Base-by-base conservation (phyloP, 1,140 invertebrate species). In the Thereuonema tuberculata region DNA sequence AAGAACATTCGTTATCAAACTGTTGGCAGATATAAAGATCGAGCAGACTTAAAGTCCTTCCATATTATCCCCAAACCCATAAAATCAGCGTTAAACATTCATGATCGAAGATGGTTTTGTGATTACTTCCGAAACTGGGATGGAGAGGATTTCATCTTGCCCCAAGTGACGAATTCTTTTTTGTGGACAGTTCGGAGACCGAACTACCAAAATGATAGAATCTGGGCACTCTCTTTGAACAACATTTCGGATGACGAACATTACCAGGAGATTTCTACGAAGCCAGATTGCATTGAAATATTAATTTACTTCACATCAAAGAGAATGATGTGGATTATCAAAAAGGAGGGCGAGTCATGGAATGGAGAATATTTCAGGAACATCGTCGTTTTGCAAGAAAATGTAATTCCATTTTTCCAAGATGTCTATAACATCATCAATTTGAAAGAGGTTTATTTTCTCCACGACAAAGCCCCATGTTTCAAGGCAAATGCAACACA, bases 61-160 rank as follows among this genome's bases (percentile, higher is more conserved):
- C 56, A 58, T 49, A 31, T 58, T 24, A 58, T 58, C n/a, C 3
- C 47, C 12, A 58, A 47, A 49, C 56, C 56, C 14, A 26, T 58
- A 31, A 58, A 58, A 48, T 17, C 56, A 14, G 37, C 23, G n/a
- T 17, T n/a, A 20, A 23, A 58, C 24, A 49, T 47, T 15, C 9
- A 46, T 25, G 56, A 58, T 25, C 29, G 56, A 26, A 15, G 49
- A n/a, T 58, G 56, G 56, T 58, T 58, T 26, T 58, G 56, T 26
- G 31, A 58, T 48, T 58, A 28, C 23, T 24, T 58, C 12, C 14
- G 23, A 24, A 31, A 58, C n/a, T 58, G 29, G 56, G 28, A 15
- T 24, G 56, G 47, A 49, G 56, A 58, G 12, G 56, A 58, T 48
- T 58, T 58, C 47, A 21, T 58, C 28, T 23, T 58, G 20, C 17